Evolutionary conservation across 2,797 vertebrate species (phyloP).

Genomic region (Eulemur rubriventer): DNA sequence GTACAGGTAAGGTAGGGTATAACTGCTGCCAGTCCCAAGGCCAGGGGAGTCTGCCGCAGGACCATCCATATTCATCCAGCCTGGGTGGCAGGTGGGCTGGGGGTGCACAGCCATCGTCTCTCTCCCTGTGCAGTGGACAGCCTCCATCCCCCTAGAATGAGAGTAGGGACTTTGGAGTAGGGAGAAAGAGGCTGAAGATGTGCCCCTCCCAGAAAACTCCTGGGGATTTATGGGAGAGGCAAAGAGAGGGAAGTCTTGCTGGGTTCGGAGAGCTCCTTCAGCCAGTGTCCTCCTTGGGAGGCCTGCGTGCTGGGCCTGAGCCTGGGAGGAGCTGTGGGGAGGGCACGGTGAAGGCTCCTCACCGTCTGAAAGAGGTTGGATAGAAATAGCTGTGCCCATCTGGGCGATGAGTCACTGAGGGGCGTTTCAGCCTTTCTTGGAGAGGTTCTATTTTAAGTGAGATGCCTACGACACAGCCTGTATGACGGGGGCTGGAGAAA

Average conservation of each 20-base stretch:
- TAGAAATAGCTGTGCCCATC: constrained; percentile 77
- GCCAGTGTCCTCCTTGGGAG: not conserved
- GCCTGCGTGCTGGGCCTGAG: not conserved
- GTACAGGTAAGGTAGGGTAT: not conserved
- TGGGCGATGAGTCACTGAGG: constrained; percentile 72
- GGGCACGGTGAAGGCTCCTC: constrained; percentile 23
- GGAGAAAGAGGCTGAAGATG: not conserved
- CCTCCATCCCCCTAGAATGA: not conserved
- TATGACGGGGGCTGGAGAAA: not conserved
- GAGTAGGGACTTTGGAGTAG: not conserved
- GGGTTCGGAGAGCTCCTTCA: not conserved
- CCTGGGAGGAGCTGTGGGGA: not conserved
- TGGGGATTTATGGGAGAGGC: too few species aligned
- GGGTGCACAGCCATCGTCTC: not conserved
- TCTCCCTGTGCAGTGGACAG: not conserved
- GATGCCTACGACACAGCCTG: constrained; percentile 52
- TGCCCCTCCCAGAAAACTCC: not conserved
- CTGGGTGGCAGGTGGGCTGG: not conserved
- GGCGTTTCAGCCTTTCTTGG: constrained; percentile 54
- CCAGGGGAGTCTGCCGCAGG: not conserved
- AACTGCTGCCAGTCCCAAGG: not conserved
- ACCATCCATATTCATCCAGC: not conserved
- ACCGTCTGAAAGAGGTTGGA: constrained; percentile 41
- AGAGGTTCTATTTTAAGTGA: constrained; percentile 75
- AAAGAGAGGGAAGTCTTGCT: not conserved